phyloP scores from a whole-genome alignment of 92 coral and sea anemone genomes.

The Palythoa grandis region DNA sequence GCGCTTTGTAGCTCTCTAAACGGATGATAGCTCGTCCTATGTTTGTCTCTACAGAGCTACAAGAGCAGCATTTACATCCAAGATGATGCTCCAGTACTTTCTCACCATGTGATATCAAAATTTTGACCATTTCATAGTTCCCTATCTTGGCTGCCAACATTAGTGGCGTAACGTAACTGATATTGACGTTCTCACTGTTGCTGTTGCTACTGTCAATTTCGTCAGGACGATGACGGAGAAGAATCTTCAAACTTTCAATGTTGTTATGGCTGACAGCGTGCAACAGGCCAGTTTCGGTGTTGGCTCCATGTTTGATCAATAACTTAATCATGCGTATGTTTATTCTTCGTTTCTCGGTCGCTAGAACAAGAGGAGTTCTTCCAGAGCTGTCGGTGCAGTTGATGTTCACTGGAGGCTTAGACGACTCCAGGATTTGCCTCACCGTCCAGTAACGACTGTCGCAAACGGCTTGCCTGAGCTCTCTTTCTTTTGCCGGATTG shows the following conservation, averaged over 20 bases:
- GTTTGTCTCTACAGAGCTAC: slow-evolving; percentile 18
- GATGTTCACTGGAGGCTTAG: slow-evolving; percentile 6
- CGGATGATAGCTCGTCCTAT: slow-evolving; percentile 50
- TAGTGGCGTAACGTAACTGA: slow-evolving; percentile 43
- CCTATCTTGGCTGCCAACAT: slow-evolving; percentile 54
- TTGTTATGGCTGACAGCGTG: slow-evolving; percentile 53
- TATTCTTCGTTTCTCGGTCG: slow-evolving; percentile 27
- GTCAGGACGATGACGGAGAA: slow-evolving; percentile 41
- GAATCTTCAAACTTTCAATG: slow-evolving; percentile 31
- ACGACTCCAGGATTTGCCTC: slow-evolving; percentile 19
- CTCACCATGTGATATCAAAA: slow-evolving; percentile 45
- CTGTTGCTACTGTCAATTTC: neutral
- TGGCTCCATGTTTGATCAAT: slow-evolving; percentile 50
- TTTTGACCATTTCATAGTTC: slow-evolving; percentile 46
- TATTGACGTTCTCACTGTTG: slow-evolving; percentile 19
- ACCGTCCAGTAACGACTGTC: slow-evolving; percentile 24
- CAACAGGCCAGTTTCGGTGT: slow-evolving; percentile 46
- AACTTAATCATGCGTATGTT: slow-evolving; percentile 39
- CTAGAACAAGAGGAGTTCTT: slow-evolving; percentile 43
- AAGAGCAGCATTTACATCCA: slow-evolving; percentile 5
- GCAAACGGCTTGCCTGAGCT: slow-evolving; percentile 18
- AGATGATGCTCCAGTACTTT: slow-evolving; percentile 28
- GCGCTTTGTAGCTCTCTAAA: slow-evolving; percentile 48
- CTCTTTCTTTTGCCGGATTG: neutral
- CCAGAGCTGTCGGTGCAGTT: slow-evolving; percentile 54